A percentile compares a stretch with the other conserved stretches of the same genome.
Conservation (phyloP, 2,797 vertebrate genomes). For the Onychomys torridus region DNA sequence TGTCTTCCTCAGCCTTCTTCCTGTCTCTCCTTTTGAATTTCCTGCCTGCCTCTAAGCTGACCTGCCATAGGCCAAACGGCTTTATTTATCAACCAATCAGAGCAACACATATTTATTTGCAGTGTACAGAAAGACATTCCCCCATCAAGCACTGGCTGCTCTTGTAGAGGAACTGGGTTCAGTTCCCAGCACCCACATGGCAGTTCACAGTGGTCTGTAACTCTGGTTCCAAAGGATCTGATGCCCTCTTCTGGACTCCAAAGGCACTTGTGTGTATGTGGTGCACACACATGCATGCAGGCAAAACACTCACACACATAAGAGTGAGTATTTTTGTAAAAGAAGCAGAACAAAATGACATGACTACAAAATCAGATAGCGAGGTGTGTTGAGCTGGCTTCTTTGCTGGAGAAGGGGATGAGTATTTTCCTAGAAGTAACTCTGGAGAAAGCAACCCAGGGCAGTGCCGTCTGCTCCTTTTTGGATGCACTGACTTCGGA, state of each 20-base stretch:
- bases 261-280: neutral
- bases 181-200: neutral
- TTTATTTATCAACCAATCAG: too few relatives aligned
- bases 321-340: neutral
- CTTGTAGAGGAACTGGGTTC: neutral
- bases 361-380: too few relatives aligned
- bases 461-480: rapidly evolving
- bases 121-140: too few relatives aligned
- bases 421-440: neutral
- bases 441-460: neutral
- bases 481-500: neutral
- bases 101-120: too few relatives aligned
- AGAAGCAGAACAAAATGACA: neutral
- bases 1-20: too few relatives aligned
- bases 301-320: neutral
- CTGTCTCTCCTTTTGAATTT: too few relatives aligned
- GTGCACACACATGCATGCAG: neutral
- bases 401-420: neutral
- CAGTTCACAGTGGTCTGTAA: neutral
- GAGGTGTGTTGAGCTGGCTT: neutral
- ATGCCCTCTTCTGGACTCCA: neutral
- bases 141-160: neutral
- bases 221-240: neutral
- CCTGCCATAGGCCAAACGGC: too few relatives aligned
- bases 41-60: too few relatives aligned